Base-by-base conservation (phyloP, 2,113 vertebrate genomes). In the Leucosticte australis region DNA sequence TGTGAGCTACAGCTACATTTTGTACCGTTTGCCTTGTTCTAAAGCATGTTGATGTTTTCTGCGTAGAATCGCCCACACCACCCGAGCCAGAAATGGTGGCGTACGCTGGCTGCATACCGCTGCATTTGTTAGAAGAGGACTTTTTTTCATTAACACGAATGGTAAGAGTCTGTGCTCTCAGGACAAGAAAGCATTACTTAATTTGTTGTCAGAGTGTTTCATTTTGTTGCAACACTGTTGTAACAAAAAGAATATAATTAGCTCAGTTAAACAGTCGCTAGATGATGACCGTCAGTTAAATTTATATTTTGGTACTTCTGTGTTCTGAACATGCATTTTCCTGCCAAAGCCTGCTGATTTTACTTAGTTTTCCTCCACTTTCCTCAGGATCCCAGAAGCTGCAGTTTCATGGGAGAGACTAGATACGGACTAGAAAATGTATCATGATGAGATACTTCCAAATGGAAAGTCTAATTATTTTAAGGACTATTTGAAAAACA, bases 51-150 rank as follows among this genome's bases (percentile, higher is more conserved):
- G 15, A 59, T 90, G 50, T 82, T 94, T 94, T 83, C 91, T 96
- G 53, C 86, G 63, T 88, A 98, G 98, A 93, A 76, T 83, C 89
- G 20, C 81, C 95, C 28, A 20, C 80, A 49, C 70, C 67, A 46
- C 77, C 83, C 42, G 63, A 96, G 39, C 96, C 98, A 78, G 97
- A 98, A 81, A 96, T 98, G 95, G 96, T 95, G 1, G 97, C 98
- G 9, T 99, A 98, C 56, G 98, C 98, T 78, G 98, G 85, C 87
- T 99, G 97, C 94, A 95, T 97, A 63, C 98, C 98, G 21, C 95
- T 98, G 47, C 96, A 98, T 84, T 97, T 98, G 74, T 97, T 97
- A 87, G 98, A 98, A 95, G 98, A 97, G 94, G 98, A 98, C 88
- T 97, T 98, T 71, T 98, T 98, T 93, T 75, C 84, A 23, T 97